phyloP scores from a whole-genome alignment of 2,888 invertebrate genomes.

The Epirrhoe tristata region DNA sequence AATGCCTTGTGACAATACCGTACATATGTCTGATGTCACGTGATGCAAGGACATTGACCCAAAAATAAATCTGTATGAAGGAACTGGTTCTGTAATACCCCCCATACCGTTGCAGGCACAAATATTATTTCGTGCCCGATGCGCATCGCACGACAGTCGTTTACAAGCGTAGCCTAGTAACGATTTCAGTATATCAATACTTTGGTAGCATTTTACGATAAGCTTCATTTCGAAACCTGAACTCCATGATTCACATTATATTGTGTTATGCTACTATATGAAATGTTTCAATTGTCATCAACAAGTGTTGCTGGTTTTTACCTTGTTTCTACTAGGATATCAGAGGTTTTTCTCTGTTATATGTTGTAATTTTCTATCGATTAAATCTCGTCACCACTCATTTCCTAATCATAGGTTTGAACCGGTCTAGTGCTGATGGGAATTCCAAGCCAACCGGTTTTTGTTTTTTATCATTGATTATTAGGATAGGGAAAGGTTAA shows the following conservation, averaged over 20 bases:
- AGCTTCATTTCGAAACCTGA: conserved; percentile 8
- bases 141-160: conserved; percentile 57
- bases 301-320: conserved; percentile 15
- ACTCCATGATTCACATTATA: background rate
- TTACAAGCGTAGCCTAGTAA: conserved; percentile 76
- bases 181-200: conserved; percentile 79
- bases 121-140: conserved; percentile 65
- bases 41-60: conserved; percentile 60
- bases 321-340: conserved; percentile 5
- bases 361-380: conserved; percentile 29
- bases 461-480: conserved; percentile 28
- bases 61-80: conserved; percentile 46
- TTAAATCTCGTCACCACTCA: conserved; percentile 28
- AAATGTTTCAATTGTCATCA: background rate
- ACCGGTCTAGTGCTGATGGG: conserved; percentile 39
- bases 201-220: conserved; percentile 40
- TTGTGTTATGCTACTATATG: background rate
- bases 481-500: conserved; percentile 7
- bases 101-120: conserved; percentile 36
- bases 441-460: conserved; percentile 39
- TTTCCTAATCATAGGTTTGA: conserved; percentile 41
- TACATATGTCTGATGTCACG: conserved; percentile 54
- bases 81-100: conserved; percentile 32
- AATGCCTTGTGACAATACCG: conserved; percentile 62
- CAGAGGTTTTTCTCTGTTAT: conserved; percentile 35